Conservation (phyloP, 2,888 invertebrate genomes). For the Ecdyonurus torrentis region DNA sequence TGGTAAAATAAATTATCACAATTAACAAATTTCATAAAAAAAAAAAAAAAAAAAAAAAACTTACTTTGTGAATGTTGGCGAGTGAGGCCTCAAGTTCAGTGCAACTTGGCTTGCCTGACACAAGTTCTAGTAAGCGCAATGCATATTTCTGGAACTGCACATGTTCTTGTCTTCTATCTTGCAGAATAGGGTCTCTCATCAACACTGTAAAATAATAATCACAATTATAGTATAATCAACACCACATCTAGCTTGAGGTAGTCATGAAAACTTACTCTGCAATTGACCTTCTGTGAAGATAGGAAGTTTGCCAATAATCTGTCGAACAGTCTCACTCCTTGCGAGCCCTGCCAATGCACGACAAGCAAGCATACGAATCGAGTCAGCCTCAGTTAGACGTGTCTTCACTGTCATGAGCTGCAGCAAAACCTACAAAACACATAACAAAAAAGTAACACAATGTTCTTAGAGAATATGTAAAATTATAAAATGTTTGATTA, state of each 20-base stretch:
- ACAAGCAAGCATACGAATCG: constrained; percentile 84
- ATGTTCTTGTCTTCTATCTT: constrained; percentile 91
- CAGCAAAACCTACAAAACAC: constrained; percentile 47
- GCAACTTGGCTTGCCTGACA: constrained; percentile 69
- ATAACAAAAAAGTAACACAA: constrained; percentile 4
- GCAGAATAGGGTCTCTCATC: constrained; percentile 92
- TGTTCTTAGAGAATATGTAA: too few relatives aligned
- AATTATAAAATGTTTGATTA: too few relatives aligned
- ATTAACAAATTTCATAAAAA: too few relatives aligned
- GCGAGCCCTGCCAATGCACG: constrained; percentile 84
- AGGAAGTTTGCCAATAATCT: constrained; percentile 90
- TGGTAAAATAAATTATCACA: too few relatives aligned
- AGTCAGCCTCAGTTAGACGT: constrained; percentile 94
- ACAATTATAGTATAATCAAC: not conserved
- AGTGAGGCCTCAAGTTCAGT: constrained; percentile 70
- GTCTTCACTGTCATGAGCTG: constrained; percentile 81
- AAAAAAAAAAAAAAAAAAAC: too few relatives aligned
- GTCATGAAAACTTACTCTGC: constrained; percentile 40
- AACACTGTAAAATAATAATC: constrained; percentile 43
- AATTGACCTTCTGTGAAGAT: constrained; percentile 85
- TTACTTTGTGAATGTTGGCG: constrained; percentile 73
- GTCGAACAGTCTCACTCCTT: constrained; percentile 66
- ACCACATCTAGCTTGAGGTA: not conserved
- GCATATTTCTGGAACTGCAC: constrained; percentile 92
- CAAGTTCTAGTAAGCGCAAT: constrained; percentile 69